Conservation (phyloP, 2,113 vertebrate genomes). For the Pantherophis guttatus region DNA sequence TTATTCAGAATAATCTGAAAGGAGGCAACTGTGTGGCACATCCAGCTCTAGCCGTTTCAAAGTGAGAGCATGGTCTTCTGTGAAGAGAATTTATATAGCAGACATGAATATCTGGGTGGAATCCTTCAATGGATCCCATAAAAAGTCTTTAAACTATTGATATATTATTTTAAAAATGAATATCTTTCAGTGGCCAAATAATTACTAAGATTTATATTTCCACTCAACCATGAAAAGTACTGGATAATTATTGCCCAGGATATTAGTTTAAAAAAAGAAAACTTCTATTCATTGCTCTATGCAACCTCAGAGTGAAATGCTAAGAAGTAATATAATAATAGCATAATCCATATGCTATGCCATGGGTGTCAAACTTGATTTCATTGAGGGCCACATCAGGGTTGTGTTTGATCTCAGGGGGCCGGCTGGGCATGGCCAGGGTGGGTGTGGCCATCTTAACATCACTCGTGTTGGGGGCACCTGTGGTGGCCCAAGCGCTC, state of each 20-base stretch:
- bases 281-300: not conserved
- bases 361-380: no score
- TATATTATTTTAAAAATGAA: not conserved
- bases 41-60: not conserved
- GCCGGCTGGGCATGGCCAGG: no score
- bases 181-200: not conserved
- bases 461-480: no score
- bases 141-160: not conserved
- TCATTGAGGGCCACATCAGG: no score
- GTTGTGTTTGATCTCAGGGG: no score
- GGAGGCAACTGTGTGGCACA: not conserved
- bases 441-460: no score
- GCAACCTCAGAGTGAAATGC: not conserved
- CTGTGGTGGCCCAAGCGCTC: no score
- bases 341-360: not conserved
- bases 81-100: not conserved
- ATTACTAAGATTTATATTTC: not conserved
- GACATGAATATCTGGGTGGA: not conserved
- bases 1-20: not conserved
- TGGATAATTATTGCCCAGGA: not conserved
- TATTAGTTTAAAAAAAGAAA: not conserved
- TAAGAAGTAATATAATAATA: not conserved
- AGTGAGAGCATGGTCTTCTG: not conserved
- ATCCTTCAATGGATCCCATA: not conserved
- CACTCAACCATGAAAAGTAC: not conserved